These are phyloP conservation scores for Asarcornis scutulata DNA, from an alignment of 2,113 vertebrate species.

Conservation along the genomic window DNA sequence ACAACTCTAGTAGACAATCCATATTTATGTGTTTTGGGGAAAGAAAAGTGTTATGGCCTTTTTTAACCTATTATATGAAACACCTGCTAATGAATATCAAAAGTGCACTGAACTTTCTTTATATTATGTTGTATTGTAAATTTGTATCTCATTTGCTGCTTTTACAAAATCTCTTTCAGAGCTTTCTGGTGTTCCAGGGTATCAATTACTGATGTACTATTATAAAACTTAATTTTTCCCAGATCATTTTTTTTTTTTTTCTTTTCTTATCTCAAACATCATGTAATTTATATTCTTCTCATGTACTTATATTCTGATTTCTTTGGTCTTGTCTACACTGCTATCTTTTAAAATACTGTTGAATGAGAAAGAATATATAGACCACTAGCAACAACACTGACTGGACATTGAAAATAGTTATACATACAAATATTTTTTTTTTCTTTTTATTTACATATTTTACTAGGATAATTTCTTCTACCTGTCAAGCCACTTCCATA, in stretches of 20 bases:
- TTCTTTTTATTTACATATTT: neutral
- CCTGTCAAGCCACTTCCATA: neutral
- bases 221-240: neutral
- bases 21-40: neutral
- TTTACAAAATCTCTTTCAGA: neutral
- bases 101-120: neutral
- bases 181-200: neutral
- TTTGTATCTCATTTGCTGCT: neutral
- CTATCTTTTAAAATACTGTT: neutral
- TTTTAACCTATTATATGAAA: neutral
- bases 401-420: neutral
- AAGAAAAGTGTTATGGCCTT: neutral
- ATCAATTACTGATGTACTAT: neutral
- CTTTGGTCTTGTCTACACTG: neutral
- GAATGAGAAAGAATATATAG: neutral
- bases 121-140: neutral
- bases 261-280: fast-evolving
- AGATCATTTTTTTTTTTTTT: neutral
- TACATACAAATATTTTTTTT: neutral
- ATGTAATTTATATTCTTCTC: neutral
- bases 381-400: neutral
- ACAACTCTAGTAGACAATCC: neutral
- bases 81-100: neutral
- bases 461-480: neutral
- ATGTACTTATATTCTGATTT: neutral